phyloP scores from a whole-genome alignment of 2,113 vertebrate genomes.

The Erinaceus europaeus region DNA sequence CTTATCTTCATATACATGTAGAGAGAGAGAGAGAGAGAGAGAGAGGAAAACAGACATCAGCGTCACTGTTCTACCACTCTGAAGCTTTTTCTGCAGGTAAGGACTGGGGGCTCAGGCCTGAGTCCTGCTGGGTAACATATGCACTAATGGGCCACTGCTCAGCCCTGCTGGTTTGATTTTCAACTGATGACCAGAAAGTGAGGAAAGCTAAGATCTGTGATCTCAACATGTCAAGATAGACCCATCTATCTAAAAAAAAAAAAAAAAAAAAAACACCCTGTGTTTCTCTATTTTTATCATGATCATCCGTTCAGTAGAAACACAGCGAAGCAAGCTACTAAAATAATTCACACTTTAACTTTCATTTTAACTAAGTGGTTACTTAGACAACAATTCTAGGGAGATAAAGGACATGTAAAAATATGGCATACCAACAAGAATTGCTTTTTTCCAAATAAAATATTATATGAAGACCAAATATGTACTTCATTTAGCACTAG shows the following conservation, averaged over 20 bases:
- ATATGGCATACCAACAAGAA: not conserved
- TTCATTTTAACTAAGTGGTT: not conserved
- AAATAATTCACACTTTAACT: not conserved
- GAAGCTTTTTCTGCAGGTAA: no score
- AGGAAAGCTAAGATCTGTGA: not conserved
- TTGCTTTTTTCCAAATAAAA: not conserved
- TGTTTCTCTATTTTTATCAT: not conserved
- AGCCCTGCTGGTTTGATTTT: no score
- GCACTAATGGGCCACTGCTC: no score
- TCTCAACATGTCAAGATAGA: not conserved
- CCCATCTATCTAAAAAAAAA: not conserved
- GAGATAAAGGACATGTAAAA: not conserved
- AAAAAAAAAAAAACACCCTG: no score
- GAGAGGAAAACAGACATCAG: no score
- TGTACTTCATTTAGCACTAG: not conserved
- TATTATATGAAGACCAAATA: not conserved
- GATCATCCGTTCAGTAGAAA: not conserved
- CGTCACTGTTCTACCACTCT: no score
- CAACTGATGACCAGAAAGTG: not conserved
- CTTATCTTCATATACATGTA: no score
- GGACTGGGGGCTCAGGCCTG: no score
- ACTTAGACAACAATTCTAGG: not conserved
- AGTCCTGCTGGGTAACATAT: no score
- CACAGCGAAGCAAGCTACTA: not conserved
- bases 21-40: no score